These are phyloP conservation scores for Parotia lawesii DNA, from an alignment of 2,113 vertebrate species.

Conservation along the genomic window DNA sequence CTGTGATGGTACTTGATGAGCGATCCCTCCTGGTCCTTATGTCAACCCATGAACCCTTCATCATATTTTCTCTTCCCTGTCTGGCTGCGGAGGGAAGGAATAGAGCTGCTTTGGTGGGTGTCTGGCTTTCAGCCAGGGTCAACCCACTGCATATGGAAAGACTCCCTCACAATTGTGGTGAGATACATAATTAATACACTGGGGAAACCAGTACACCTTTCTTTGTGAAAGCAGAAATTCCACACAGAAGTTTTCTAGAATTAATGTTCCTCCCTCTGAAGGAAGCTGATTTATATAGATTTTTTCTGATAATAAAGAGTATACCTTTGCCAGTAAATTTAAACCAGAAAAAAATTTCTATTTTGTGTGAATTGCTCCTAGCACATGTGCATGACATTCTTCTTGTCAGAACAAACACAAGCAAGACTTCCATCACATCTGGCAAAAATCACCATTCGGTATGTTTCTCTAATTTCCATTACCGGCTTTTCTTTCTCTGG, in stretches of 20 bases:
- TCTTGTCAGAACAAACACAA: background rate
- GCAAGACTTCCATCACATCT: background rate
- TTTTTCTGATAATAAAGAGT: background rate
- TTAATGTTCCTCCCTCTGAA: background rate
- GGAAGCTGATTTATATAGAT: background rate
- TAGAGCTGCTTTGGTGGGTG: background rate
- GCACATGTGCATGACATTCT: background rate
- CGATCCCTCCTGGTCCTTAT: background rate
- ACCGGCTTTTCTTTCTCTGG: background rate
- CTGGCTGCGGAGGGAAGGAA: background rate
- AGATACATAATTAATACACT: background rate
- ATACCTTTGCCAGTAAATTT: background rate
- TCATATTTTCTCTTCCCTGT: background rate
- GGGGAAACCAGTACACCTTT: background rate
- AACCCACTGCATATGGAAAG: background rate
- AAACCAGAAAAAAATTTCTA: background rate
- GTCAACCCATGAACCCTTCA: accelerated
- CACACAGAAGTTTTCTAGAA: background rate
- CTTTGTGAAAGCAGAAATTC: background rate
- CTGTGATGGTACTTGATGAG: background rate
- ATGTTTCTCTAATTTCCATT: background rate
- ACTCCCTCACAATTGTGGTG: background rate
- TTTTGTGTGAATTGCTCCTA: background rate
- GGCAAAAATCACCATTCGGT: background rate
- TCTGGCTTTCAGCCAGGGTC: background rate